These are phyloP conservation scores for Eufriesea mexicana DNA, from an alignment of 1,140 invertebrate genomes.

Conservation along the genomic window DNA sequence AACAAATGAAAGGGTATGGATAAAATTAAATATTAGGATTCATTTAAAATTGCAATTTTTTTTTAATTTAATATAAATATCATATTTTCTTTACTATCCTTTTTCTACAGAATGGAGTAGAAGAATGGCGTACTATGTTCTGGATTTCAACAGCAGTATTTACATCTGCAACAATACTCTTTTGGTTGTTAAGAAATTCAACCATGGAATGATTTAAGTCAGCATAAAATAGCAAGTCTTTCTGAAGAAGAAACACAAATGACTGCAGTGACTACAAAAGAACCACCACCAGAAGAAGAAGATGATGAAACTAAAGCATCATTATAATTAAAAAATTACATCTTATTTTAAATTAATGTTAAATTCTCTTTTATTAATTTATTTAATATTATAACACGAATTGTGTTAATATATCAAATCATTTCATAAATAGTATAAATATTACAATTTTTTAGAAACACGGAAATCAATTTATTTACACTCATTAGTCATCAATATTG, in stretches of 20 bases:
- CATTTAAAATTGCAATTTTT: background rate
- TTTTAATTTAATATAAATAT: background rate
- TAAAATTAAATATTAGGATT: background rate
- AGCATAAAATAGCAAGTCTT: slow-evolving; percentile 13
- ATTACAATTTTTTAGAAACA: background rate
- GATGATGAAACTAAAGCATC: slow-evolving; percentile 75
- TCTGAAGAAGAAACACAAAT: slow-evolving; percentile 73
- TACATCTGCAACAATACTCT: slow-evolving; percentile 86
- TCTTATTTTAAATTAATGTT: background rate
- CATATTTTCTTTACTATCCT: slow-evolving; percentile 1
- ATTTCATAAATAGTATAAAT: background rate
- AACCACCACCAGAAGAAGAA: slow-evolving; percentile 66
- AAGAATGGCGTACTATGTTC: slow-evolving; percentile 90
- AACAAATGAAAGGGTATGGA: slow-evolving; percentile 85
- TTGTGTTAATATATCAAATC: background rate
- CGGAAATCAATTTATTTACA: background rate
- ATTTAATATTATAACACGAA: background rate
- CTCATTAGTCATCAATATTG: background rate
- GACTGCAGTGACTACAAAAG: slow-evolving; percentile 56
- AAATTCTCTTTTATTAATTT: background rate
- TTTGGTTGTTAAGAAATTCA: slow-evolving; percentile 86
- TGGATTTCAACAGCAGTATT: slow-evolving; percentile 88
- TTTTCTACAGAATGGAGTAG: slow-evolving; percentile 86
- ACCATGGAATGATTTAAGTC: slow-evolving; percentile 84
- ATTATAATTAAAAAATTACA: slow-evolving; percentile 6